Evolutionary conservation across 2,113 vertebrate genomes (phyloP).

Genomic region (Oostethus manadensis): DNA sequence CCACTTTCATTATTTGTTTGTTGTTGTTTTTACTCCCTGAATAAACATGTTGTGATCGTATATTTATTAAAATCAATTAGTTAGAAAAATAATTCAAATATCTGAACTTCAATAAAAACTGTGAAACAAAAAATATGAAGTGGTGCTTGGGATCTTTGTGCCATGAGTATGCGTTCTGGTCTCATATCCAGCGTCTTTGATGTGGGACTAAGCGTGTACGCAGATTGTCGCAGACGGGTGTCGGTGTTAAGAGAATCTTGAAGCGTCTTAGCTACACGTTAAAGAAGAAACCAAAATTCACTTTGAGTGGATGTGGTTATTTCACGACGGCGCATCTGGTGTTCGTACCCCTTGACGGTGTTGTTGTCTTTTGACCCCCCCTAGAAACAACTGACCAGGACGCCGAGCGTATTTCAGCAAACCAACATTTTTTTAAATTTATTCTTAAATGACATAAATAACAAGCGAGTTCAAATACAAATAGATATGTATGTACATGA

Average conservation of each 20-base stretch:
- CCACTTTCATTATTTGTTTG: too few relatives aligned
- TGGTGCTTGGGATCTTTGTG: not conserved
- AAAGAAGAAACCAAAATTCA: slow-evolving; percentile 13
- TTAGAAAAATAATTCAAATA: too few relatives aligned
- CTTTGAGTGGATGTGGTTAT: slow-evolving; percentile 35
- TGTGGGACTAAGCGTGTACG: slow-evolving; percentile 43
- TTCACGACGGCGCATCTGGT: slow-evolving; percentile 18
- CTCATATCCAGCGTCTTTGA: slow-evolving; percentile 10
- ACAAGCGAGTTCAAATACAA: slow-evolving; percentile 66
- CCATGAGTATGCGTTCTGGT: slow-evolving; percentile 20
- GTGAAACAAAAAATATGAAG: too few relatives aligned
- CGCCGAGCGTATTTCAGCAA: slow-evolving; percentile 38
- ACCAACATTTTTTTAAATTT: slow-evolving; percentile 69
- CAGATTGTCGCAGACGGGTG: slow-evolving; percentile 63
- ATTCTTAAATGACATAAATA: slow-evolving; percentile 80
- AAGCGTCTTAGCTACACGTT: slow-evolving; percentile 7
- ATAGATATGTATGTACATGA: slow-evolving; percentile 72
- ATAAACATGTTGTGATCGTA: too few relatives aligned
- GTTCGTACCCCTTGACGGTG: too few relatives aligned
- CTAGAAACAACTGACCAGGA: not conserved
- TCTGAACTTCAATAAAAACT: too few relatives aligned
- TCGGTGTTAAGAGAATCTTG: slow-evolving; percentile 18
- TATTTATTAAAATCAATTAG: too few relatives aligned
- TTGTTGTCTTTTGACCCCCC: too few relatives aligned
- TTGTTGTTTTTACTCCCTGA: too few relatives aligned